Evolutionary conservation across 2,888 invertebrate genomes (phyloP).

Genomic region (Scaptomyza caliginosa): DNA sequence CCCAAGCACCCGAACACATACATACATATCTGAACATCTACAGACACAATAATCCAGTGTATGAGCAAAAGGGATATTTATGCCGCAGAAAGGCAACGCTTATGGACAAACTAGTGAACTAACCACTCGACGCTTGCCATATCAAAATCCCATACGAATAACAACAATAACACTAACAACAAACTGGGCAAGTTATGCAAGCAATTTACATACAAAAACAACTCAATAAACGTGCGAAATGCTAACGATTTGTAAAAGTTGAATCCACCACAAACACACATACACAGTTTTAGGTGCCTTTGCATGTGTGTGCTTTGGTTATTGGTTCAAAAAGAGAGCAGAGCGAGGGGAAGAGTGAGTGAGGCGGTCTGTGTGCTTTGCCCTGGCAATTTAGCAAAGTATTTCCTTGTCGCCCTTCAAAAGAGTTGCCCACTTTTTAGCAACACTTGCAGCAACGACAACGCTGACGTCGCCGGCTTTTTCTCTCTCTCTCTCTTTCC

Average conservation of each 20-base stretch:
- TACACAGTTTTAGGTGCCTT: constrained; percentile 2
- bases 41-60: constrained; percentile 76
- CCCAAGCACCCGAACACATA: constrained; percentile 17
- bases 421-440: constrained; percentile 74
- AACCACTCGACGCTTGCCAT: constrained; percentile 70
- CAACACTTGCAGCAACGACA: constrained; percentile 38
- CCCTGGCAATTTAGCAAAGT: constrained; percentile 77
- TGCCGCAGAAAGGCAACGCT: constrained; percentile 36
- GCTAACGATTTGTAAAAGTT: constrained; percentile 79
- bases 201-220: constrained; percentile 79
- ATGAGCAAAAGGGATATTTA: constrained; percentile 38
- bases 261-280: constrained; percentile 24
- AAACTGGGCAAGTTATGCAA: constrained; percentile 66
- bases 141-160: constrained; percentile 44
- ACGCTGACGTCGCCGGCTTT: background rate
- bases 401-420: constrained; percentile 67
- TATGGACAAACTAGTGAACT: constrained; percentile 3
- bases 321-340: constrained; percentile 30
- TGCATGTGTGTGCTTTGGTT: constrained; percentile 39
- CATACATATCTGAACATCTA: constrained; percentile 66
- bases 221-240: constrained; percentile 80
- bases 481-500: background rate
- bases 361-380: constrained; percentile 14
- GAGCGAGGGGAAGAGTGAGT: background rate
- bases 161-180: constrained; percentile 31